Conservation (phyloP, 2,888 invertebrate species). For the Ommatoiulus sabulosus region DNA sequence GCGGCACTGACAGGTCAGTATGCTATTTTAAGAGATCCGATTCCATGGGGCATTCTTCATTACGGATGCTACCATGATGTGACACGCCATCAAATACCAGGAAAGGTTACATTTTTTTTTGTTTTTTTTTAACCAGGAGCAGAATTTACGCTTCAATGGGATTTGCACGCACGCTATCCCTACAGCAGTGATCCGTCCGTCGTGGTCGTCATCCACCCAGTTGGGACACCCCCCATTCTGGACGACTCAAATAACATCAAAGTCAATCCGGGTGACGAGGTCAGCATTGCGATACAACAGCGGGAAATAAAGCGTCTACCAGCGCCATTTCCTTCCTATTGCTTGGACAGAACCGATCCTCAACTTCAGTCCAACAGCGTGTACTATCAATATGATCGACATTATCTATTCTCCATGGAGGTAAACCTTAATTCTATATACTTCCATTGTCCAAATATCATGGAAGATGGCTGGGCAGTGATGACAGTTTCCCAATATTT, state of each 20-base stretch:
- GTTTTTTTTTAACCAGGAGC: slow-evolving; percentile 48
- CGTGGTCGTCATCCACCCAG: slow-evolving; percentile 56
- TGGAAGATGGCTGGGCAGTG: not conserved
- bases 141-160: slow-evolving; percentile 56
- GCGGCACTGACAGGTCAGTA: slow-evolving; percentile 56
- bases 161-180: slow-evolving; percentile 51
- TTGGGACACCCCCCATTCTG: slow-evolving; percentile 55
- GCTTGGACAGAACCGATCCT: slow-evolving; percentile 49
- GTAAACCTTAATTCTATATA: not conserved
- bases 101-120: not conserved
- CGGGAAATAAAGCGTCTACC: slow-evolving; percentile 56
- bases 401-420: slow-evolving; percentile 57
- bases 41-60: not conserved
- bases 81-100: not conserved
- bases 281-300: slow-evolving; percentile 56
- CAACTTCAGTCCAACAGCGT: slow-evolving; percentile 56
- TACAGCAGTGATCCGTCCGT: slow-evolving; percentile 53
- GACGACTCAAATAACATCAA: slow-evolving; percentile 59
- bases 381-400: slow-evolving; percentile 54
- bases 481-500: too few species aligned
- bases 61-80: not conserved
- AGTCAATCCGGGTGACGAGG: slow-evolving; percentile 56
- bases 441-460: not conserved
- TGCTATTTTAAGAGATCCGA: not conserved
- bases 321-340: slow-evolving; percentile 55